These are phyloP conservation scores for Camponotus floridanus DNA, from an alignment of 1,140 invertebrate genomes.

Conservation along the genomic window DNA sequence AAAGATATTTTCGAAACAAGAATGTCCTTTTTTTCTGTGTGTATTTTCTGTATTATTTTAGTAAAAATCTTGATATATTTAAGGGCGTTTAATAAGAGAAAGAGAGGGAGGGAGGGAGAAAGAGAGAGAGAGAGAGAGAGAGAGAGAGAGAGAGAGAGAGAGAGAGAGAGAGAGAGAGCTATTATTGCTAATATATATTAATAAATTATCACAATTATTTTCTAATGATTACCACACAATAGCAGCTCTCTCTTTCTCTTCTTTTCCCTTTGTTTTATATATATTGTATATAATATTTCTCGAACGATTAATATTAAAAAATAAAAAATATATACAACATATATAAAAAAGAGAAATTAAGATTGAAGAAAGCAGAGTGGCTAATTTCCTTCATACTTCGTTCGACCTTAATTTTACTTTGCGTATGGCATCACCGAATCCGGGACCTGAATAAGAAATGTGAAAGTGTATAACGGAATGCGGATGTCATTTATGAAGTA, in stretches of 20 bases:
- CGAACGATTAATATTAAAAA: neutral
- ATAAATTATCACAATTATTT: too few relatives aligned
- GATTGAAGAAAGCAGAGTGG: conserved; percentile 31
- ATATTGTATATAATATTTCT: too few relatives aligned
- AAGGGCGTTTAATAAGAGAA: neutral
- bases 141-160: too few relatives aligned
- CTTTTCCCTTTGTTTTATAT: too few relatives aligned
- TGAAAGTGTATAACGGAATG: conserved; percentile 72
- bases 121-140: neutral
- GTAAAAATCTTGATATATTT: neutral
- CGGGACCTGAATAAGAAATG: conserved; percentile 65
- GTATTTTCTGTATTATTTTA: neutral
- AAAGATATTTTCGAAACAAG: too few relatives aligned
- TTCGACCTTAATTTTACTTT: conserved; percentile 30
- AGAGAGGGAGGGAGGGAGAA: too few relatives aligned
- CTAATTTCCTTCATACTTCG: neutral
- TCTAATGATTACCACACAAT: too few relatives aligned
- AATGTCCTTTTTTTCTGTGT: too few relatives aligned
- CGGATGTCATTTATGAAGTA: conserved; percentile 38
- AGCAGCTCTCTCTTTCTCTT: too few relatives aligned
- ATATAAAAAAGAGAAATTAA: conserved; percentile 26
- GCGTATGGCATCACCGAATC: conserved; percentile 36
- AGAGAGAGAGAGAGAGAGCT: neutral
- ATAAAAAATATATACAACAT: neutral
- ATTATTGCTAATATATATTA: neutral